Percentiles rank a stretch among this genome's conserved stretches.
phyloP scores from a whole-genome alignment of 2,113 vertebrate genomes.

The Myrmophylax atrothorax region DNA sequence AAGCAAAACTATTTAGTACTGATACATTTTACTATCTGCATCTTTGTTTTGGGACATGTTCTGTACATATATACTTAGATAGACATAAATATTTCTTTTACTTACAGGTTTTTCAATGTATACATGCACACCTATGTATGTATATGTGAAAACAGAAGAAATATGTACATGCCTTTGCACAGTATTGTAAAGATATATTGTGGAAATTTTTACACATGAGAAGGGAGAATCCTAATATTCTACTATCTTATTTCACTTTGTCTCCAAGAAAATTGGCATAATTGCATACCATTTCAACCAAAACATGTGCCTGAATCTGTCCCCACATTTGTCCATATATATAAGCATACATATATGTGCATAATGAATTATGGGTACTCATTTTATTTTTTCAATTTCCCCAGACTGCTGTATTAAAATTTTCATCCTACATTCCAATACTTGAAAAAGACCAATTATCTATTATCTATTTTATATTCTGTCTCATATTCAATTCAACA shows the following conservation, averaged over 20 bases:
- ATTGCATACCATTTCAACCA: background rate
- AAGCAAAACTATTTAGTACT: background rate
- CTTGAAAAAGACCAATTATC: background rate
- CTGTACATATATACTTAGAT: background rate
- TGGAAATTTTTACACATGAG: background rate
- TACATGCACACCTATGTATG: accelerated
- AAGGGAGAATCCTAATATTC: background rate
- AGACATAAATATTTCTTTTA: background rate
- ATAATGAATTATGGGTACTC: background rate
- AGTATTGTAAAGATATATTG: background rate
- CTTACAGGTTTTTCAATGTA: background rate
- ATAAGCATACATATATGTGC: background rate
- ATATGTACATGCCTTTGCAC: background rate
- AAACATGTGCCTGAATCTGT: background rate
- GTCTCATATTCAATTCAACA: background rate
- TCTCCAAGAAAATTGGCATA: background rate
- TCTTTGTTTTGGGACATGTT: background rate
- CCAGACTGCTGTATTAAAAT: background rate
- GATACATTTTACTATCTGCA: background rate
- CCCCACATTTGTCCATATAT: background rate
- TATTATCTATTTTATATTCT: background rate
- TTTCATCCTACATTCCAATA: background rate
- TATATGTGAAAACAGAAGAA: background rate
- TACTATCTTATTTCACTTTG: background rate
- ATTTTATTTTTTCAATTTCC: background rate